phyloP scores from a whole-genome alignment of 92 coral and sea anemone species.

The Nematostella vectensis region DNA sequence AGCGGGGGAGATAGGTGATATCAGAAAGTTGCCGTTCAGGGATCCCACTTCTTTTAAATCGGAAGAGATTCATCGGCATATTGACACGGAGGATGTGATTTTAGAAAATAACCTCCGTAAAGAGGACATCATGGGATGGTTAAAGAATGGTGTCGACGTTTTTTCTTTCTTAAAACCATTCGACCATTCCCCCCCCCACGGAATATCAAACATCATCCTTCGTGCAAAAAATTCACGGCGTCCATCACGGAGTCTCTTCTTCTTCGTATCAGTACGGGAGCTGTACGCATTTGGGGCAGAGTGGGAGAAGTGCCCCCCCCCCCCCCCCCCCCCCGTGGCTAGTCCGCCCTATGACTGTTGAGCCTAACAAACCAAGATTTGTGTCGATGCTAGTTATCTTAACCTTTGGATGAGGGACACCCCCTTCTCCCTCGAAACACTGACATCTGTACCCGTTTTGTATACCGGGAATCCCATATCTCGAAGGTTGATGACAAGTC shows the following conservation, averaged over 20 bases:
- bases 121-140: background rate
- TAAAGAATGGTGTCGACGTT: conserved; percentile 3
- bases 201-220: background rate
- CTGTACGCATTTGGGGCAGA: conserved; percentile 22
- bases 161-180: conserved; percentile 2
- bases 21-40: background rate
- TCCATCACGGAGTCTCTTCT: conserved; percentile 7
- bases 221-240: conserved; percentile 3
- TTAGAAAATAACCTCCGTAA: background rate
- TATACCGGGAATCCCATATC: conserved; percentile 9
- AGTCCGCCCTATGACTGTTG: conserved; percentile 19
- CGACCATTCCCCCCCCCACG: background rate
- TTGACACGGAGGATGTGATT: conserved; percentile 2
- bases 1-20: conserved; percentile 8
- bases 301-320: background rate
- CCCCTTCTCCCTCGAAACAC: conserved; percentile 16
- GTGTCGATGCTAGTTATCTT: conserved; percentile 17
- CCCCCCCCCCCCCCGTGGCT: conserved; percentile 7
- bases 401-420: conserved; percentile 22
- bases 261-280: conserved; percentile 9
- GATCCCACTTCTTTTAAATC: conserved; percentile 5
- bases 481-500: conserved; percentile 23
- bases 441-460: conserved; percentile 21
- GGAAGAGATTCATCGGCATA: conserved; percentile 3
- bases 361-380: conserved; percentile 20